Percentiles rank a stretch among this genome's conserved stretches.
phyloP scores from a whole-genome alignment of 2,888 invertebrate species.

The Agrochola litura region DNA sequence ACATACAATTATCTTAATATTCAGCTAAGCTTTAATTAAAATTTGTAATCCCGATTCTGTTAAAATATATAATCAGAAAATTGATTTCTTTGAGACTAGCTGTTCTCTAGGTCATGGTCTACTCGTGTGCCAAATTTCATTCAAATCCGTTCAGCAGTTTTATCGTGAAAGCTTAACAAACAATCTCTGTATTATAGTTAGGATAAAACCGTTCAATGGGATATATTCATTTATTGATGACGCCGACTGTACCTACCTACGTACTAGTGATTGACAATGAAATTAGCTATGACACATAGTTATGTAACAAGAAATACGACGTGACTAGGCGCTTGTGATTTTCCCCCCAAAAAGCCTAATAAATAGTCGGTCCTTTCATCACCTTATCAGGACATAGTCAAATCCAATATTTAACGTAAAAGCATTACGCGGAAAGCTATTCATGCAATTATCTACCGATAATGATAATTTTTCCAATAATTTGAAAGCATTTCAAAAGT shows the following conservation, averaged over 20 bases:
- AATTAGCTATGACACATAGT: slow-evolving; percentile 40
- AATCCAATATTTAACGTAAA: slow-evolving; percentile 62
- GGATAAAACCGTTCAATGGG: background rate
- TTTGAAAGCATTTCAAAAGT: slow-evolving; percentile 75
- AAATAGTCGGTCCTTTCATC: slow-evolving; percentile 64
- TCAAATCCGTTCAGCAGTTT: too few species aligned
- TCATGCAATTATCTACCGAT: slow-evolving; percentile 66
- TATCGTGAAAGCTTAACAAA: too few species aligned
- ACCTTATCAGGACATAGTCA: slow-evolving; percentile 61
- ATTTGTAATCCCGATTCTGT: too few species aligned
- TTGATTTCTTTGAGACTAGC: too few species aligned
- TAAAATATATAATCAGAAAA: too few species aligned
- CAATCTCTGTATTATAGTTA: too few species aligned
- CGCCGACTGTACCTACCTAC: slow-evolving; percentile 33
- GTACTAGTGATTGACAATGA: slow-evolving; percentile 36
- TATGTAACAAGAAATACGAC: slow-evolving; percentile 10
- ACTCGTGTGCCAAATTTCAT: too few species aligned
- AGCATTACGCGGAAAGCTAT: slow-evolving; percentile 58
- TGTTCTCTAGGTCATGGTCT: too few species aligned
- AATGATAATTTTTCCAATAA: slow-evolving; percentile 73
- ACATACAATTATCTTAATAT: too few species aligned
- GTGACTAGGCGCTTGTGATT: slow-evolving; percentile 26
- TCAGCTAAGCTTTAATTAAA: too few species aligned
- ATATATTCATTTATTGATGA: slow-evolving; percentile 4
- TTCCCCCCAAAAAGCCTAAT: slow-evolving; percentile 47